Evolutionary conservation across 1,140 invertebrate species (phyloP).

Genomic region (Branchinecta lynchi): DNA sequence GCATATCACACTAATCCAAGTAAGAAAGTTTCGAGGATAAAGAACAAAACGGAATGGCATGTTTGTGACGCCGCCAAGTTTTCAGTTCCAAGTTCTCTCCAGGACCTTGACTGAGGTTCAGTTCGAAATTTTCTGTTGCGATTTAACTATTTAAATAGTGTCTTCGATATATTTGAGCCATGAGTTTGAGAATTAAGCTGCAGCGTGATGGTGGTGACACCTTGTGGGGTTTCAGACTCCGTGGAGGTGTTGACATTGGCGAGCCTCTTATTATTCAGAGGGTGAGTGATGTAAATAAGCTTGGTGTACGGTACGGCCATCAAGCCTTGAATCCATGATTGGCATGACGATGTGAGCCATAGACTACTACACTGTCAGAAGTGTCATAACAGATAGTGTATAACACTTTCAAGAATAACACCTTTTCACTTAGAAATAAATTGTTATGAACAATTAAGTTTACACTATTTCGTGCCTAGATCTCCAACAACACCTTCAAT

Average conservation of each 20-base stretch:
- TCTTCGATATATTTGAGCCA: neutral
- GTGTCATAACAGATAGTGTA: too few relatives aligned
- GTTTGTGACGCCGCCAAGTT: neutral
- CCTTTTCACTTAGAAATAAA: too few relatives aligned
- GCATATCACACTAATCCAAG: too few relatives aligned
- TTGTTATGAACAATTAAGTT: too few relatives aligned
- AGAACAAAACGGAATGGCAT: conserved; percentile 10
- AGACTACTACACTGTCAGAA: too few relatives aligned
- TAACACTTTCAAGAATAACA: too few relatives aligned
- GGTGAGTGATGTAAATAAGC: conserved; percentile 39
- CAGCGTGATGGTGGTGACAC: conserved; percentile 52
- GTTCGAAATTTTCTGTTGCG: neutral
- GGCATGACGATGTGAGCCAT: too few relatives aligned
- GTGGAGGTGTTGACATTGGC: conserved; percentile 72
- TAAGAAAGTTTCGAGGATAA: neutral
- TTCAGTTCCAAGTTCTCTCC: neutral
- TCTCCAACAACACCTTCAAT: too few relatives aligned
- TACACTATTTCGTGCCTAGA: too few relatives aligned
- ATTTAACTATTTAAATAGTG: neutral
- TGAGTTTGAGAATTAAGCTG: conserved; percentile 47
- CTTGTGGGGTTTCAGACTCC: conserved; percentile 79
- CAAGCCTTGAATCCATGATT: too few relatives aligned
- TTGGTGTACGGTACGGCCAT: too few relatives aligned
- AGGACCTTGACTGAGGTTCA: neutral
- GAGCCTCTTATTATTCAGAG: conserved; percentile 77